Conservation (phyloP, 1,140 invertebrate species). For the Oreohelix idahoensis region DNA sequence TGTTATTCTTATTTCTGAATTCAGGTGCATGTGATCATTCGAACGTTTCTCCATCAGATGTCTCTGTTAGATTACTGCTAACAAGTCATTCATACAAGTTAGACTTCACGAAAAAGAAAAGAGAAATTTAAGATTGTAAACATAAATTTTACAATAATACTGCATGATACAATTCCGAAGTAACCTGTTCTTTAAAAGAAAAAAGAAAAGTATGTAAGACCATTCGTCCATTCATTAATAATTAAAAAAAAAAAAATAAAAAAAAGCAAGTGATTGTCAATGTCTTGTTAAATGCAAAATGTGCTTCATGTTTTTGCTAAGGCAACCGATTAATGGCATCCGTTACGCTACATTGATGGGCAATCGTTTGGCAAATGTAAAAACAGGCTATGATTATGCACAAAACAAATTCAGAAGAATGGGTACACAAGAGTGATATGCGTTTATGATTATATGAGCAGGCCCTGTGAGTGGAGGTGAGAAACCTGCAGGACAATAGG, state of each 20-base stretch:
- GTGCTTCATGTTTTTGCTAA: neutral
- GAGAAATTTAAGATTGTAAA: too few relatives aligned
- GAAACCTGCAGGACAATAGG: too few relatives aligned
- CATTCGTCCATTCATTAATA: neutral
- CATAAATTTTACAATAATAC: too few relatives aligned
- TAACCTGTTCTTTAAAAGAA: too few relatives aligned
- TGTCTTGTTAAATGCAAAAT: neutral
- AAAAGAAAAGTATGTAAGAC: neutral
- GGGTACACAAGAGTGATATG: neutral
- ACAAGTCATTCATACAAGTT: too few relatives aligned
- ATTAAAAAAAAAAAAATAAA: neutral
- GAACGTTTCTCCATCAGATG: too few relatives aligned
- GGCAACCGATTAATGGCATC: conserved; percentile 2
- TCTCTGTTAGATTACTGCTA: too few relatives aligned
- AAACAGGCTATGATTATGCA: neutral
- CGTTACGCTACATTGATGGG: neutral
- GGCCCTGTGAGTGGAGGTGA: too few relatives aligned
- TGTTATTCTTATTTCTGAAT: too few relatives aligned
- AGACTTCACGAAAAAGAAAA: too few relatives aligned
- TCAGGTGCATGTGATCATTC: too few relatives aligned
- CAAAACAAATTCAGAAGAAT: neutral
- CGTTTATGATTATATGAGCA: neutral
- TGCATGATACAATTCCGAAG: too few relatives aligned
- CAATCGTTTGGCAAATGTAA: neutral
- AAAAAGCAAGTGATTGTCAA: neutral